Conservation (phyloP, 2,797 vertebrate species). For the Atherinosoma microstoma region DNA sequence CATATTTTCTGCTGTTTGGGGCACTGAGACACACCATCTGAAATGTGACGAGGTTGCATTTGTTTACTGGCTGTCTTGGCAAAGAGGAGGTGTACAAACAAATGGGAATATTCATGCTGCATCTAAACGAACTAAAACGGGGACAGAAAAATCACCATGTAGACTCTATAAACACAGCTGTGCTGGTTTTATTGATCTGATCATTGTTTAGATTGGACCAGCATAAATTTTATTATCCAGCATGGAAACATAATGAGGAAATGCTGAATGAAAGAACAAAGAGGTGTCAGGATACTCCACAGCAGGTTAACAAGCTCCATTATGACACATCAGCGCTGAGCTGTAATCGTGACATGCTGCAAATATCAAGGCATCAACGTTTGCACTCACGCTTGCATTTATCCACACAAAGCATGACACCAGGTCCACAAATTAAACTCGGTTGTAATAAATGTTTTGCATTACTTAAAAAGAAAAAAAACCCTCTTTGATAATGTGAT, state of each 20-base stretch:
- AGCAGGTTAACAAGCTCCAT: constrained; percentile 54
- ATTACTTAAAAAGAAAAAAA: constrained; percentile 3
- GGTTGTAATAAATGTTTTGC: constrained; percentile 43
- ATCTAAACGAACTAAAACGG: constrained; percentile 33
- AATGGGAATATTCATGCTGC: constrained; percentile 32
- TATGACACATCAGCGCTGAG: constrained; percentile 49
- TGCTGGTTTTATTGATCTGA: not conserved
- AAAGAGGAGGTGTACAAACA: constrained; percentile 55
- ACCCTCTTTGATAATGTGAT: constrained; percentile 4
- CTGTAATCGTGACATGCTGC: constrained; percentile 42
- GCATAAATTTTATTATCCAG: constrained; percentile 41
- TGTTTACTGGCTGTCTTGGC: constrained; percentile 54
- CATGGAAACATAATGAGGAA: constrained; percentile 55
- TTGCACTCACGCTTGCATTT: constrained; percentile 4
- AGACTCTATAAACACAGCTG: constrained; percentile 13
- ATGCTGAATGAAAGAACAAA: constrained; percentile 43
- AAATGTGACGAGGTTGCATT: constrained; percentile 48
- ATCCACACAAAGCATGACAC: constrained; percentile 7
- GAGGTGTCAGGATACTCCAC: constrained; percentile 45
- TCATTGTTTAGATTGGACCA: constrained; percentile 36
- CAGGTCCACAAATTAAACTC: constrained; percentile 19
- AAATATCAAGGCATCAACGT: constrained; percentile 50
- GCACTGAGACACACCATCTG: constrained; percentile 32
- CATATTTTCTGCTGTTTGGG: constrained; percentile 26
- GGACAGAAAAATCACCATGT: constrained; percentile 3